These are phyloP conservation scores for Pomacea canaliculata DNA, from an alignment of 2,888 invertebrate species.

Conservation along the genomic window DNA sequence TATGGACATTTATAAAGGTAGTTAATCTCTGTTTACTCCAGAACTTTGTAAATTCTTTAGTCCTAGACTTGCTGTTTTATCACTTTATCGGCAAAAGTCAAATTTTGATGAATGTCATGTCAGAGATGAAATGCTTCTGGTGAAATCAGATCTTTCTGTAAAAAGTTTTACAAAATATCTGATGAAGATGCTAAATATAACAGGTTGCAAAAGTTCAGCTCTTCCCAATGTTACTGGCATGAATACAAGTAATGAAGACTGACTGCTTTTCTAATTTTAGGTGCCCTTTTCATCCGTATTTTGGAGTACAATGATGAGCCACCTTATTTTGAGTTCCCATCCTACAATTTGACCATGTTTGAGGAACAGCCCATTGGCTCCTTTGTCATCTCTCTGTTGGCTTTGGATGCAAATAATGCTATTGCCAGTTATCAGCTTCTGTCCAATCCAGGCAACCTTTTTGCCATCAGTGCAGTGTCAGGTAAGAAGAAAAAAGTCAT, in stretches of 20 bases:
- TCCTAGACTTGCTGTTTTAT: too few species aligned
- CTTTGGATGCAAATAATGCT: constrained; percentile 56
- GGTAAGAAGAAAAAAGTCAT: constrained; percentile 32
- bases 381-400: constrained; percentile 56
- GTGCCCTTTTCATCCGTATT: constrained; percentile 76
- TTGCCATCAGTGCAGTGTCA: constrained; percentile 41
- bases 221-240: too few species aligned
- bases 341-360: constrained; percentile 52
- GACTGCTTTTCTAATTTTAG: constrained; percentile 67
- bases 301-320: constrained; percentile 76
- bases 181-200: too few species aligned
- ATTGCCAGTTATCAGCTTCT: constrained; percentile 47
- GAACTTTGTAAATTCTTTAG: too few species aligned
- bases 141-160: too few species aligned
- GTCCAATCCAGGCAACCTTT: constrained; percentile 43
- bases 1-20: too few species aligned
- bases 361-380: constrained; percentile 57
- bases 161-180: too few species aligned
- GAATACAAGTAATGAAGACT: not conserved
- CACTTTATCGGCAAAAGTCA: too few species aligned
- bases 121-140: too few species aligned
- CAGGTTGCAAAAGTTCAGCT: too few species aligned
- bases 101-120: too few species aligned
- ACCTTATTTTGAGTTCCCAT: constrained; percentile 78
- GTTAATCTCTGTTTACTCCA: too few species aligned